Base-by-base conservation (phyloP, 2,113 vertebrate species). In the Mastomys coucha region DNA sequence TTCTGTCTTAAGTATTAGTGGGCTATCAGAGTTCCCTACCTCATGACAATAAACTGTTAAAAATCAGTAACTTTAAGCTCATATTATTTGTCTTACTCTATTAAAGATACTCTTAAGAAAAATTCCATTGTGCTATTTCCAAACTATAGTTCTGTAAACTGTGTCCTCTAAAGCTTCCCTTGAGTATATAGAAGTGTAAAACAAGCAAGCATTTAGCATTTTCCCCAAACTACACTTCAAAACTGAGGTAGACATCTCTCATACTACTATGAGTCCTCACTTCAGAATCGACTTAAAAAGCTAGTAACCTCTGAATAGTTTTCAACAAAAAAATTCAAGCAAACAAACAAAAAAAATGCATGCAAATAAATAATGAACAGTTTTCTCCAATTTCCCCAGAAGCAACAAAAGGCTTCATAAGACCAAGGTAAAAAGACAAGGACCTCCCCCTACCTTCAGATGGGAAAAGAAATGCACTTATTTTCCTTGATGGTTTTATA, bases 181-280 rank as follows among this genome's bases (percentile, higher is more conserved):
- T 88, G 24, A 39, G 91, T 87, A 67, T 63, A 56, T 95, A 65
- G 92, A 97, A 98, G 39, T 94, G 94, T 92, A 98, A 97, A 96
- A 95, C 39, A 97, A 92, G 76, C 78, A 81, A 81, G 53, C 10
- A 96, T 56, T 95, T 86, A 92, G 65, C 85, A 96, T 91, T 96
- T 97, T 78, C 87, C 93, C 96, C 95, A 96, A 92, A 96, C 96
- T 95, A 89, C n/a, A 98, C 97, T 97, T 95, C 93, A 98, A 93
- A 97, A 97, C 93, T 97, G 78, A 78, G 93, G 93, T 97, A 98
- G 98, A 94, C 70, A 63, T 89, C 91, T 95, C 97, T 98, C 97
- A 97, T 49, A 14, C 69, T 97, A 97, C 84, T 70, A 33, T 65
- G 95, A 91, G 63, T 95, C 97, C 96, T 97, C 97, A 97, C 60